These are phyloP conservation scores for Synaphobranchus kaupii DNA, from an alignment of 2,797 vertebrate genomes.

Conservation along the genomic window DNA sequence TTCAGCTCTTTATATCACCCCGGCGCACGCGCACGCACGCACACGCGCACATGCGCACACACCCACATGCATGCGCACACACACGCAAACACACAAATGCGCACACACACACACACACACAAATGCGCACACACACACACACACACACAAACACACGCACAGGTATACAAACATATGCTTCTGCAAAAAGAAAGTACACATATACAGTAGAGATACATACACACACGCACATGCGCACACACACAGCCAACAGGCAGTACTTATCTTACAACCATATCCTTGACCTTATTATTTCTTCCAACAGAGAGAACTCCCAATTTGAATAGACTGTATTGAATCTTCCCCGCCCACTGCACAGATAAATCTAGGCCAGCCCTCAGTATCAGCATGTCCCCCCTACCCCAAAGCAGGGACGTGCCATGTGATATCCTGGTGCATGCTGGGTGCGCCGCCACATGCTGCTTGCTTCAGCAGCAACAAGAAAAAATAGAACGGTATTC, in stretches of 20 bases:
- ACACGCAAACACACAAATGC: not conserved
- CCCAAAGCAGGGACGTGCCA: slow-evolving; percentile 26
- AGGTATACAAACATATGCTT: too few species aligned
- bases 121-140: slow-evolving; percentile 18
- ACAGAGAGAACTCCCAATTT: not conserved
- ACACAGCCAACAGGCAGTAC: slow-evolving; percentile 12
- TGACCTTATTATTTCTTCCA: slow-evolving; percentile 25
- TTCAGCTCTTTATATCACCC: slow-evolving; percentile 70
- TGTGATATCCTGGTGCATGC: slow-evolving; percentile 31
- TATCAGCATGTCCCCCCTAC: not conserved
- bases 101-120: not conserved
- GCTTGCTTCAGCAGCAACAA: slow-evolving; percentile 23
- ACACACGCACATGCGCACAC: slow-evolving; percentile 14
- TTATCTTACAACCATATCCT: not conserved
- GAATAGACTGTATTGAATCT: not conserved
- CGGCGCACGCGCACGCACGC: slow-evolving; percentile 6
- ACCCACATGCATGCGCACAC: slow-evolving; percentile 21
- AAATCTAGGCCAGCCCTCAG: not conserved
- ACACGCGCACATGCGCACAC: slow-evolving; percentile 24
- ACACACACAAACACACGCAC: slow-evolving; percentile 2
- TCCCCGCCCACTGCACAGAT: not conserved
- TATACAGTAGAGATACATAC: too few species aligned
- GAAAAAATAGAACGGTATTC: not conserved
- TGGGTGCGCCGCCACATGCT: slow-evolving; percentile 21
- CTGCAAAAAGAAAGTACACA: too few species aligned